Evolutionary conservation across 2,113 vertebrate species (phyloP).

Genomic region (Erinaceus europaeus): DNA sequence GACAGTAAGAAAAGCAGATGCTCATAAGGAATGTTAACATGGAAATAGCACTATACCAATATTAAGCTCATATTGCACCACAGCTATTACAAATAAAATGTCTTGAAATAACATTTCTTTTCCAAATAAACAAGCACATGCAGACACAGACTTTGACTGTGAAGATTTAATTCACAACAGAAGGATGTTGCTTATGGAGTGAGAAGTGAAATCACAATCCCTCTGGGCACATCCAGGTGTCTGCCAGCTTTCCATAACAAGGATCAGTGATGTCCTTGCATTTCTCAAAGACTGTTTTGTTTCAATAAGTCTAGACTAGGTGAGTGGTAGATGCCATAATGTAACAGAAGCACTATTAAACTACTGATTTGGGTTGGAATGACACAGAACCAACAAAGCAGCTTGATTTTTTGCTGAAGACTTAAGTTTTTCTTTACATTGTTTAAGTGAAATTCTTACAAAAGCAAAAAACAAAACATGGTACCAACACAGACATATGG

Average conservation of each 20-base stretch:
- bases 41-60: constrained; percentile 7
- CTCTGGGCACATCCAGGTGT: constrained; percentile 35
- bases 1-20: constrained; percentile 21
- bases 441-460: not conserved
- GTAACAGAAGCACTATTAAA: not conserved
- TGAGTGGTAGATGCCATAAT: constrained; percentile 16
- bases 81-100: constrained; percentile 40
- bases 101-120: not conserved
- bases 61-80: constrained; percentile 24
- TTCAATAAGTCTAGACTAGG: constrained; percentile 48
- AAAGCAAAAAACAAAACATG: not conserved
- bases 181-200: constrained; percentile 70
- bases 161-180: constrained; percentile 69
- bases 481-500: not conserved
- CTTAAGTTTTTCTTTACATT: constrained; percentile 6
- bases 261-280: constrained; percentile 44
- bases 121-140: constrained; percentile 68
- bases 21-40: not conserved
- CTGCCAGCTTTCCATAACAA: constrained; percentile 51
- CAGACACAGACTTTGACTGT: constrained; percentile 49
- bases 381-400: not conserved
- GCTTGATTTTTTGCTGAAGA: not conserved
- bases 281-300: constrained; percentile 41
- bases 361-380: not conserved
- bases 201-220: constrained; percentile 56